Percentiles rank a stretch among this genome's conserved stretches.
Conservation (phyloP, 1,140 invertebrate genomes). For the Bombus difficillimus region DNA sequence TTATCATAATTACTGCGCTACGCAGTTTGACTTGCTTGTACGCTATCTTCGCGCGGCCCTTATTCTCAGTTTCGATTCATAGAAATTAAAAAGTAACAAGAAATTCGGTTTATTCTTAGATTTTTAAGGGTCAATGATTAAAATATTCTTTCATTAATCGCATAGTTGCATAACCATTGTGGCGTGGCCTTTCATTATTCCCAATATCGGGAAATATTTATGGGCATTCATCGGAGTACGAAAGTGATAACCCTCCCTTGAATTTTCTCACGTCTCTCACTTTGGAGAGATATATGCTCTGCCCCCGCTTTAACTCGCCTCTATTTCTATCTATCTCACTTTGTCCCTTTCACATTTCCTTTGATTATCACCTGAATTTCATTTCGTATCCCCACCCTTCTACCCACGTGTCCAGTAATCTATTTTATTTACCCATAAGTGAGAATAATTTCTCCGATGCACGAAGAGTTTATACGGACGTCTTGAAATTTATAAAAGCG, state of each 20-base stretch:
- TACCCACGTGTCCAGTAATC: background rate
- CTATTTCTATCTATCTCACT: slow-evolving; percentile 33
- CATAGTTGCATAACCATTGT: background rate
- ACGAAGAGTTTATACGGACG: background rate
- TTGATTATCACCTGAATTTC: background rate
- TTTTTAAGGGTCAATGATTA: too few species aligned
- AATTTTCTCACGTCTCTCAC: slow-evolving; percentile 48
- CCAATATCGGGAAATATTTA: slow-evolving; percentile 47
- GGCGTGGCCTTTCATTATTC: slow-evolving; percentile 12
- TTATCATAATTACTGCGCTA: too few species aligned
- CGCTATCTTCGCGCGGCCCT: background rate
- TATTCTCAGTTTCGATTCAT: background rate
- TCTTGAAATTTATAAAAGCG: background rate
- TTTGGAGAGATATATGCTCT: slow-evolving; percentile 23
- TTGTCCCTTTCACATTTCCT: slow-evolving; percentile 25
- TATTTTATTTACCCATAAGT: slow-evolving; percentile 2
- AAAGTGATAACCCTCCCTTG: slow-evolving; percentile 27
- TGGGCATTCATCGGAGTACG: slow-evolving; percentile 18
- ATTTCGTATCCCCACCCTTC: background rate
- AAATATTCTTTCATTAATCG: slow-evolving; percentile 18
- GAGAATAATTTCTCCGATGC: background rate
- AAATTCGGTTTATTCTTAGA: background rate
- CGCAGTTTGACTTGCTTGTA: too few species aligned
- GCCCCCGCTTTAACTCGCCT: background rate
- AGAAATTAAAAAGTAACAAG: background rate